Evolutionary conservation across 2,888 invertebrate species (phyloP).

Genomic region (Cremastinae sp.): DNA sequence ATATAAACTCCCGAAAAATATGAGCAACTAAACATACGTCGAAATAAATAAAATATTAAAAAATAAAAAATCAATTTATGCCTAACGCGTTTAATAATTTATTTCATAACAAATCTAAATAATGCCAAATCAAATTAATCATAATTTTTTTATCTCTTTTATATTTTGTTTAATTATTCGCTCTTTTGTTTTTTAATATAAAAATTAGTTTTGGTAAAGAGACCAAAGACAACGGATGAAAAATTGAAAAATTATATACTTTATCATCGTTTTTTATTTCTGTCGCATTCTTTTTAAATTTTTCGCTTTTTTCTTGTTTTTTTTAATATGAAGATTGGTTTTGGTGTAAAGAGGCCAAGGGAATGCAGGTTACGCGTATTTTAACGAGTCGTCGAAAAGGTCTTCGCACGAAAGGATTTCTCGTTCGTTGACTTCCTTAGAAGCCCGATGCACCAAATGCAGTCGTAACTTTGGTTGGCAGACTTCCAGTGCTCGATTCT

Average conservation of each 20-base stretch:
- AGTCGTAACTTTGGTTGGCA: conserved; percentile 71
- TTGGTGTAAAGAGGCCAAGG: conserved; percentile 33
- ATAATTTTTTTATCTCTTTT: no score
- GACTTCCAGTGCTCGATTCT: conserved; percentile 66
- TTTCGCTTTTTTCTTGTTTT: no score
- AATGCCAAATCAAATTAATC: neutral
- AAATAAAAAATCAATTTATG: no score
- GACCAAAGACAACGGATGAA: neutral
- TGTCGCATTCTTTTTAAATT: no score
- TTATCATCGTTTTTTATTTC: no score
- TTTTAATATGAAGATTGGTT: no score
- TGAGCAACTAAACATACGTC: no score
- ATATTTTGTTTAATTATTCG: no score
- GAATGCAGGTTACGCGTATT: conserved; percentile 8
- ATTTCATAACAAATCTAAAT: neutral
- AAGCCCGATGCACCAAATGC: conserved; percentile 66
- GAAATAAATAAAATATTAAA: neutral
- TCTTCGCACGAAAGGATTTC: conserved; percentile 57
- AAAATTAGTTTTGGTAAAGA: no score
- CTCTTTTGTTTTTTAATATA: no score
- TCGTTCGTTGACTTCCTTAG: conserved; percentile 66
- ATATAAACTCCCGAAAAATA: no score
- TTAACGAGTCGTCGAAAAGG: conserved; percentile 35
- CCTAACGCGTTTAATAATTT: no score
- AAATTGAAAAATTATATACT: neutral